Conservation (phyloP, 2,113 vertebrate species). For the Catharus bicknelli region DNA sequence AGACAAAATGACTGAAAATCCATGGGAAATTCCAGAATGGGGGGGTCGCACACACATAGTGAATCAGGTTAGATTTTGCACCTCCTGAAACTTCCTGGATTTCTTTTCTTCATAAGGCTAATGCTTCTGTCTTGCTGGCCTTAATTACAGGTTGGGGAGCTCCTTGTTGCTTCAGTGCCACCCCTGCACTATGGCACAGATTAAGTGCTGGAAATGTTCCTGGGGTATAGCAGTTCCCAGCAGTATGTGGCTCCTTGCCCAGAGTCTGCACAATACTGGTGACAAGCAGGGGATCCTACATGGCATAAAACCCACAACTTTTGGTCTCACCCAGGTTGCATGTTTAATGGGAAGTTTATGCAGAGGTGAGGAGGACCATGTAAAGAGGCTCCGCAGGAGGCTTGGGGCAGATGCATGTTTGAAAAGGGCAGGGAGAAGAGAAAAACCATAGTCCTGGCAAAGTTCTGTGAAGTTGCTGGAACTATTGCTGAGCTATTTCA, state of each 20-base stretch:
- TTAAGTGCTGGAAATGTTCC: background rate
- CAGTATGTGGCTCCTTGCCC: background rate
- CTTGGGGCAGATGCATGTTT: accelerated
- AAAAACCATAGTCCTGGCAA: background rate
- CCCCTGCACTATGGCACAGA: background rate
- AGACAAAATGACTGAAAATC: background rate
- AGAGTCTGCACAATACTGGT: background rate
- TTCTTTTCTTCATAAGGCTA: background rate
- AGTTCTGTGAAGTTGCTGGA: background rate
- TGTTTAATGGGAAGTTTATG: background rate
- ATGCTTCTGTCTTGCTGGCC: background rate
- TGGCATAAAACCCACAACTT: background rate
- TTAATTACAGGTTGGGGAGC: background rate
- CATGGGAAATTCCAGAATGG: background rate
- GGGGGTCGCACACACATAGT: background rate
- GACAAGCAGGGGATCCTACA: background rate
- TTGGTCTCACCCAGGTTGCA: background rate
- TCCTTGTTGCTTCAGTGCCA: background rate
- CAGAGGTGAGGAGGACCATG: background rate
- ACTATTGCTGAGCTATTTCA: background rate
- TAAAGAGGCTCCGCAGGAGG: background rate
- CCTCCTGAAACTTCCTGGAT: background rate
- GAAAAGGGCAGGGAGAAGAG: background rate
- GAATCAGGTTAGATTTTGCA: background rate
- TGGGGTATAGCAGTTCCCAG: background rate